These are phyloP conservation scores for Pampus argenteus DNA, from an alignment of 2,797 vertebrate genomes.

Conservation along the genomic window DNA sequence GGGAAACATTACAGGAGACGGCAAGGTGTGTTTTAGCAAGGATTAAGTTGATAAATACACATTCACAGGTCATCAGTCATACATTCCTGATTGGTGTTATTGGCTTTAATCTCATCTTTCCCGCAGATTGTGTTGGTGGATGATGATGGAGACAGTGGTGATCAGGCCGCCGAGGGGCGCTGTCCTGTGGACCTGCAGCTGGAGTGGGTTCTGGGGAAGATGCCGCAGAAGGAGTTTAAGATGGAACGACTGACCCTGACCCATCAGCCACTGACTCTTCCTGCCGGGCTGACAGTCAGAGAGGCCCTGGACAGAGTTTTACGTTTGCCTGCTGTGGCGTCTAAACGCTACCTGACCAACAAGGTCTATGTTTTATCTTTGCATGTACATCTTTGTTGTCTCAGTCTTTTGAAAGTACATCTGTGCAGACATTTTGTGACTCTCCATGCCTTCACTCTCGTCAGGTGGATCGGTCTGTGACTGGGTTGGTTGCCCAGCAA, in stretches of 20 bases:
- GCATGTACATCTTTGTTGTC: background rate
- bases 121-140: constrained; percentile 91
- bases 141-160: constrained; percentile 70
- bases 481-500: constrained; percentile 95
- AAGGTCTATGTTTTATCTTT: constrained; percentile 83
- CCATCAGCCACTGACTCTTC: constrained; percentile 83
- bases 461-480: constrained; percentile 95
- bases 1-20: constrained; percentile 90
- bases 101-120: constrained; percentile 6
- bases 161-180: constrained; percentile 48
- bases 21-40: constrained; percentile 80
- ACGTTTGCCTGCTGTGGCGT: constrained; percentile 90
- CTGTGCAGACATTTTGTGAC: constrained; percentile 10
- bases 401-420: background rate
- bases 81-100: background rate
- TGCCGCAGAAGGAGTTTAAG: constrained; percentile 93
- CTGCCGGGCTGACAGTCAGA: constrained; percentile 79
- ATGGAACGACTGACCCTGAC: constrained; percentile 70
- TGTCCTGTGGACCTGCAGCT: constrained; percentile 91
- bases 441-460: background rate
- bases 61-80: background rate
- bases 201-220: constrained; percentile 95
- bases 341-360: constrained; percentile 95
- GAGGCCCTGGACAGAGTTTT: constrained; percentile 89
- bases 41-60: background rate